Conservation (phyloP, 2,797 vertebrate genomes). For the Anabas testudineus region DNA sequence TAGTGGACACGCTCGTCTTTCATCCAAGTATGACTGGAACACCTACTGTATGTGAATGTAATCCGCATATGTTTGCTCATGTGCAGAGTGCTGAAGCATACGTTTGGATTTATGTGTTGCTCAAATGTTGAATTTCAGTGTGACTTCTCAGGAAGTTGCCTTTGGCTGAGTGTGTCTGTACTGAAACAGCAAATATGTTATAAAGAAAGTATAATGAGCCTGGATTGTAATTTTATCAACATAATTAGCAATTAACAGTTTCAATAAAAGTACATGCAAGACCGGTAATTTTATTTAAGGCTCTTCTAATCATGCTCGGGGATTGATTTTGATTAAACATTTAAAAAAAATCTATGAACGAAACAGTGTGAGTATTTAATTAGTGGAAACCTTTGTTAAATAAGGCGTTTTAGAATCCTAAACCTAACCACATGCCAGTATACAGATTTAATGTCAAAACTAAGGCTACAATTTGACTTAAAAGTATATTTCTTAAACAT, state of each 20-base stretch:
- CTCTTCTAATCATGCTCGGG: too few species aligned
- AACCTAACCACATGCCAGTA: neutral
- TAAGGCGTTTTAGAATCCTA: neutral
- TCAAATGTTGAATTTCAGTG: too few species aligned
- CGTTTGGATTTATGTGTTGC: too few species aligned
- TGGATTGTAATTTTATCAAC: neutral
- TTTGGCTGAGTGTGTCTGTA: too few species aligned
- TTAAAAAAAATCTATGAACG: neutral
- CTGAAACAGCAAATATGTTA: neutral
- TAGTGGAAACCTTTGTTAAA: neutral
- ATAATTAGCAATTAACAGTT: too few species aligned
- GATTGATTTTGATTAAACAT: neutral
- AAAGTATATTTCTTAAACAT: neutral
- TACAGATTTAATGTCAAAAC: neutral
- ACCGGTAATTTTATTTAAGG: neutral
- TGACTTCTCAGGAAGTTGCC: too few species aligned
- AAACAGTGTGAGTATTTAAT: neutral
- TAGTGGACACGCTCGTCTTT: too few species aligned
- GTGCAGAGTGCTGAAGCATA: too few species aligned
- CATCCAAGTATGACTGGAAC: too few species aligned
- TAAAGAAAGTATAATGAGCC: neutral
- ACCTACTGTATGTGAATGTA: too few species aligned
- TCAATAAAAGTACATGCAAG: neutral
- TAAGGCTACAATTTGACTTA: neutral
- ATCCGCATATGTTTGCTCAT: too few species aligned